Percentiles rank a stretch among this genome's conserved stretches.
phyloP scores from a whole-genome alignment of 2,113 vertebrate species.

The Channa argus region DNA sequence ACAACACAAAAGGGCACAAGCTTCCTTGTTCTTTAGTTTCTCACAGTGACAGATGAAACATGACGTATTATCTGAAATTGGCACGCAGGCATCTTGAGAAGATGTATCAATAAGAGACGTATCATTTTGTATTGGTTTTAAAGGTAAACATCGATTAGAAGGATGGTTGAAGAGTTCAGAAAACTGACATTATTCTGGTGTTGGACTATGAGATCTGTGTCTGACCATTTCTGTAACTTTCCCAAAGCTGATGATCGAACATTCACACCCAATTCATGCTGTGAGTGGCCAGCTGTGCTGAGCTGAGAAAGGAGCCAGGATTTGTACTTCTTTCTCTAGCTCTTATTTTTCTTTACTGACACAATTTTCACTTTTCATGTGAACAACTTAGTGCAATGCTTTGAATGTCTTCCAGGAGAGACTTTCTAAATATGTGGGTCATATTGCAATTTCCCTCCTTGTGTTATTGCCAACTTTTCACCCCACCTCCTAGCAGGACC shows the following conservation, averaged over 20 bases:
- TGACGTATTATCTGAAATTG: too few species aligned
- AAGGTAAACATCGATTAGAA: too few species aligned
- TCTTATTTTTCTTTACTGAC: neutral
- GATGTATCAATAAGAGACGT: too few species aligned
- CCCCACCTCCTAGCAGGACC: neutral
- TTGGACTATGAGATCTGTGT: neutral
- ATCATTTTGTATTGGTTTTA: too few species aligned
- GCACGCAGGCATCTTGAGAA: too few species aligned
- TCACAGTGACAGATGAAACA: too few species aligned
- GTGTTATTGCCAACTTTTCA: neutral
- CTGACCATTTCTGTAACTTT: neutral
- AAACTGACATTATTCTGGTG: neutral
- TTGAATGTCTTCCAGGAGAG: neutral
- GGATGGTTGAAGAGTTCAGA: neutral
- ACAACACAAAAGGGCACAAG: too few species aligned
- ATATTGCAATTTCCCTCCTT: neutral
- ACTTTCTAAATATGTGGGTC: neutral
- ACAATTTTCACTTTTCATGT: neutral
- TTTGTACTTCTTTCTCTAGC: neutral
- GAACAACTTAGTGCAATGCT: neutral
- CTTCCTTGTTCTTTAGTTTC: too few species aligned
- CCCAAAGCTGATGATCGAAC: neutral
- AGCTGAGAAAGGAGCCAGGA: neutral
- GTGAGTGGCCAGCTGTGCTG: neutral
- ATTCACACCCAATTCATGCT: neutral